Conservation (phyloP, 2,113 vertebrate genomes). For the Neolamprologus sp. region DNA sequence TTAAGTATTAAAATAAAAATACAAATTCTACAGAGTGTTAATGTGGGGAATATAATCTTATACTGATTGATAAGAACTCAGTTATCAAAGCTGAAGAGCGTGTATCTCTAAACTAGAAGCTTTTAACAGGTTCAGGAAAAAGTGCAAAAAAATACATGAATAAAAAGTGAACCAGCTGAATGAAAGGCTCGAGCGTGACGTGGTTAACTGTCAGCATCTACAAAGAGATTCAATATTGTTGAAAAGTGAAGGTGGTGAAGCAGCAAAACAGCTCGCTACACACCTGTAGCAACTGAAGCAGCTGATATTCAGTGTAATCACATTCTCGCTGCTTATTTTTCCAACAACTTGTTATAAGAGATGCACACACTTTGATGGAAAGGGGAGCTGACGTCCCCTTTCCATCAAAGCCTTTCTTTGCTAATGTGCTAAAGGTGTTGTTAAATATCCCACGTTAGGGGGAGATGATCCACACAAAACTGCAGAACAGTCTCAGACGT, state of each 20-base stretch:
- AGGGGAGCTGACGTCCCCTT: background rate
- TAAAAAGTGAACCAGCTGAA: background rate
- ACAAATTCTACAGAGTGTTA: background rate
- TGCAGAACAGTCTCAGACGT: background rate
- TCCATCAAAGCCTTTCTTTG: background rate
- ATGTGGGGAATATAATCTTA: background rate
- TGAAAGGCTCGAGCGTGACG: background rate
- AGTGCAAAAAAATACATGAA: background rate
- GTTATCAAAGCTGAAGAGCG: background rate
- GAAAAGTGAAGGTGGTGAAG: background rate
- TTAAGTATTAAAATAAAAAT: background rate
- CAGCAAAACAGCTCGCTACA: background rate
- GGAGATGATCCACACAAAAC: background rate
- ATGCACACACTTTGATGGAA: background rate
- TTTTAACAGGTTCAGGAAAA: background rate
- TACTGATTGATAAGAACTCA: background rate
- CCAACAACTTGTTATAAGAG: background rate
- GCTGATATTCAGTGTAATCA: background rate
- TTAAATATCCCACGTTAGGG: background rate
- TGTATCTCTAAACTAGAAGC: background rate
- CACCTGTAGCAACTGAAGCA: background rate
- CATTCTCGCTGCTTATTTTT: rapidly evolving
- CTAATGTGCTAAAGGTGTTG: background rate
- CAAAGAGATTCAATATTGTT: background rate
- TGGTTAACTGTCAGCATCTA: background rate